These are phyloP conservation scores for Phasianus colchicus DNA, from an alignment of 2,113 vertebrate species.

Conservation along the genomic window DNA sequence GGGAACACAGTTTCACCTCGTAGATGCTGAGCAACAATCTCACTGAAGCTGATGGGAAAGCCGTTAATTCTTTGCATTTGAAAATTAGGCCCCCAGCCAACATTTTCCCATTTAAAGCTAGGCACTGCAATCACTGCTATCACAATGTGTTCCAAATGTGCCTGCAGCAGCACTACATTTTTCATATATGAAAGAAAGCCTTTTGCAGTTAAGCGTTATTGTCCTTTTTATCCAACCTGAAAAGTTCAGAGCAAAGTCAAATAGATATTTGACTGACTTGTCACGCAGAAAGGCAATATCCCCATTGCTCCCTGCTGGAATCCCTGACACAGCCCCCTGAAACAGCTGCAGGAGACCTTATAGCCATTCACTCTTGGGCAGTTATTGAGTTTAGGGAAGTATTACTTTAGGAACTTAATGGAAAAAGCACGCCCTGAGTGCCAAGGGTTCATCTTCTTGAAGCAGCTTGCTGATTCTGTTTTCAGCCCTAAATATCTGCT, in stretches of 20 bases:
- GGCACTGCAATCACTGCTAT: neutral
- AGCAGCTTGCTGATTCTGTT: slow-evolving; percentile 15
- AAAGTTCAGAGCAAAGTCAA: neutral
- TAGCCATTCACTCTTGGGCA: neutral
- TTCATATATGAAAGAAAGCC: slow-evolving; percentile 13
- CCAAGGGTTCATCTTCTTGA: neutral
- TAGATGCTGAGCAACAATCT: slow-evolving; percentile 26
- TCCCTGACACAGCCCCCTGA: neutral
- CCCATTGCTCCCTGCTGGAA: neutral
- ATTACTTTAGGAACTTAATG: neutral
- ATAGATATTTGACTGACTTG: slow-evolving; percentile 3
- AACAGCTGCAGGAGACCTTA: neutral
- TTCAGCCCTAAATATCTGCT: neutral
- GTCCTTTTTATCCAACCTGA: neutral
- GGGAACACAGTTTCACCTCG: neutral
- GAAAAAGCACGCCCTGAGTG: neutral
- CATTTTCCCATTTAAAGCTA: slow-evolving; percentile 22
- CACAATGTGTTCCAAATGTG: slow-evolving; percentile 20
- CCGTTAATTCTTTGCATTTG: neutral
- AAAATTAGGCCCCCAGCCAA: slow-evolving; percentile 44
- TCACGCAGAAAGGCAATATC: neutral
- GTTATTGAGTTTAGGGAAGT: neutral
- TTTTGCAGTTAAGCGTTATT: neutral
- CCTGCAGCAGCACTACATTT: slow-evolving; percentile 3
- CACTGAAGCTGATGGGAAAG: neutral